These are phyloP conservation scores for Meta bourneti DNA, from an alignment of 2,888 invertebrate genomes.

Conservation along the genomic window DNA sequence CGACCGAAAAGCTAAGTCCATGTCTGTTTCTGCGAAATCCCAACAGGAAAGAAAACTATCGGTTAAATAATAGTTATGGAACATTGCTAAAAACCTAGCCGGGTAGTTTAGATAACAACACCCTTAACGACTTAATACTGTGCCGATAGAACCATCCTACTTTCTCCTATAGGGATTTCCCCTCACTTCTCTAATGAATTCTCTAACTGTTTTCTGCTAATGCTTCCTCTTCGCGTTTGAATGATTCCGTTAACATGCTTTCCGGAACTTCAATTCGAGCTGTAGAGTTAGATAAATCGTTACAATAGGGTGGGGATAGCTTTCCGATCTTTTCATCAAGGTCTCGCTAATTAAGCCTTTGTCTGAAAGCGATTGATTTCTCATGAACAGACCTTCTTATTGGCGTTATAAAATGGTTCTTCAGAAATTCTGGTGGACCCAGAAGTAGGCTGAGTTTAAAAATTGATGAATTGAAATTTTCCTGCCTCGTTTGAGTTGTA, in stretches of 20 bases:
- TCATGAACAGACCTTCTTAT: not conserved
- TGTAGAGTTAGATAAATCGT: not conserved
- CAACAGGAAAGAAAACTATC: not conserved
- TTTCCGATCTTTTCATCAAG: not conserved
- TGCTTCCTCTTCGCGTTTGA: not conserved
- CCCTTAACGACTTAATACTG: not conserved
- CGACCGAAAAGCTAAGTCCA: too few species aligned
- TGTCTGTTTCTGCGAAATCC: too few species aligned
- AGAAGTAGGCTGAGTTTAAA: too few species aligned
- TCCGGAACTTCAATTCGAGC: not conserved
- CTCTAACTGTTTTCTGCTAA: slow-evolving; percentile 7
- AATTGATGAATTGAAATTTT: too few species aligned
- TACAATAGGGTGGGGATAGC: not conserved
- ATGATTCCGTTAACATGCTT: not conserved
- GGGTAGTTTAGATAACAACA: not conserved
- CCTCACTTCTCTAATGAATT: slow-evolving; percentile 20
- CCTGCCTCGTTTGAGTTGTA: too few species aligned
- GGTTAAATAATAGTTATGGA: not conserved
- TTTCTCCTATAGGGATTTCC: slow-evolving; percentile 6
- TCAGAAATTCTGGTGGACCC: not conserved
- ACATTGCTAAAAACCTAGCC: not conserved
- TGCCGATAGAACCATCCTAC: not conserved
- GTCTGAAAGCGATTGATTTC: not conserved
- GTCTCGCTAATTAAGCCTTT: not conserved
- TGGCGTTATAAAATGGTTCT: not conserved